Evolutionary conservation across 2,113 vertebrate genomes (phyloP).

Genomic region (Rhinolophus ferrumequinum): DNA sequence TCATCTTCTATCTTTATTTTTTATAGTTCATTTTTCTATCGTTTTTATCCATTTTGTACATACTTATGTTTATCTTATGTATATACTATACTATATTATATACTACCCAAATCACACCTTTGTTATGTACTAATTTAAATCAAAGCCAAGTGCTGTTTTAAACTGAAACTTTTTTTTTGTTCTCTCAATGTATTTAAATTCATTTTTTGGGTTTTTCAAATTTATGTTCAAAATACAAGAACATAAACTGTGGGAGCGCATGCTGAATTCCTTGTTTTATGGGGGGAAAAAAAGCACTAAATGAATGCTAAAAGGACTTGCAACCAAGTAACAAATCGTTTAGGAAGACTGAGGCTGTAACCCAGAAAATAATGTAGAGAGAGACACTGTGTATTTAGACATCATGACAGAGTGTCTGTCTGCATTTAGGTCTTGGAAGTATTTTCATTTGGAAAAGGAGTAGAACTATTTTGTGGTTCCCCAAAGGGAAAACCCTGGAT

Average conservation of each 20-base stretch:
- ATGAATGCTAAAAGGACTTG: background rate
- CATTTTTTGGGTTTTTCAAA: background rate
- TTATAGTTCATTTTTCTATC: background rate
- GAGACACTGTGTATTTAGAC: background rate
- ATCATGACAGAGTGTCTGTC: background rate
- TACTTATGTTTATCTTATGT: background rate
- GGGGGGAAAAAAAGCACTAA: background rate
- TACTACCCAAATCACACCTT: background rate
- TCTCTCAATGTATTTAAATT: background rate
- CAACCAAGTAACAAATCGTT: background rate
- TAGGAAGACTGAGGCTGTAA: background rate
- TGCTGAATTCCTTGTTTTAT: background rate
- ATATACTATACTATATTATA: background rate
- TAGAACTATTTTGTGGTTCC: background rate
- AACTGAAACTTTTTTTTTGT: background rate
- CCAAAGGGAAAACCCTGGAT: background rate
- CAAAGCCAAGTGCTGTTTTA: background rate
- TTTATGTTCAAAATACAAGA: background rate
- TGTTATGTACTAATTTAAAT: background rate
- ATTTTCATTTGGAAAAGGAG: conserved; percentile 24
- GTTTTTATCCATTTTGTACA: background rate
- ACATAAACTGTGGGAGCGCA: background rate
- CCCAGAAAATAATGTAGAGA: background rate
- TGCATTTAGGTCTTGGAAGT: conserved; percentile 11
- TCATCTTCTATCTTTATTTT: background rate